Base-by-base conservation (phyloP, 2,888 invertebrate genomes). In the Conistra vaccinii region DNA sequence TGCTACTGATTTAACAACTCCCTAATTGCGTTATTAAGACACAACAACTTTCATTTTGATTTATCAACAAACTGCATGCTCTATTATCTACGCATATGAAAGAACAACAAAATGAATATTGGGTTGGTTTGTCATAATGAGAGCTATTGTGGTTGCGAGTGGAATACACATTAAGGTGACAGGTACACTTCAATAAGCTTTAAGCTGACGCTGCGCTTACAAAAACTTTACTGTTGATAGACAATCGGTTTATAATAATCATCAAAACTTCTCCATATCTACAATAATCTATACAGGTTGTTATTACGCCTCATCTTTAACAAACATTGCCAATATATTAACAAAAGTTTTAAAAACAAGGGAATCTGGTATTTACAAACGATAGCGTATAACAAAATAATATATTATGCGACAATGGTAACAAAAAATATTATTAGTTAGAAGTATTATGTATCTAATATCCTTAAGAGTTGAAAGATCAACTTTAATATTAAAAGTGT, bases 331-430 rank as follows among this genome's bases (percentile, higher is more conserved):
- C 45, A 42, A 32, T 10, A 60, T 39, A 63, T 26, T 29, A 78
- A 53, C 51, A 32, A 71, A 60, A 10, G 6, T 48, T 26, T 32
- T 4, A 72, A 53, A n/a, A 20, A 32, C 65, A 26, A 20, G 20
- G 14, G 6, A 53, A 66, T n/a, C 14, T 26, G n/a, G n/a, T 29
- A 14, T 29, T n/a, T n/a, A 68, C 57, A 80, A 80, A 60, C 23
- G 17, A 39, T 53, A 80, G 20, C 20, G 5, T 65, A 20, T 67
- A 81, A 67, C 57, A 63, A 75, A 63, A 68, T 45, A 45, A 17
- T 32, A 67, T 75, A 63, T 48, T 74, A 68, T 58, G 42, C 23
- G 51, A 68, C 29, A 58, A 58, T 39, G 5, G 23, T 74, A 78
- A 66, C 61, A 74, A 67, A 62, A 32, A n/a, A 14, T 5, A 51